phyloP scores from a whole-genome alignment of 2,888 invertebrate species.

The Leucoptera coffeella region DNA sequence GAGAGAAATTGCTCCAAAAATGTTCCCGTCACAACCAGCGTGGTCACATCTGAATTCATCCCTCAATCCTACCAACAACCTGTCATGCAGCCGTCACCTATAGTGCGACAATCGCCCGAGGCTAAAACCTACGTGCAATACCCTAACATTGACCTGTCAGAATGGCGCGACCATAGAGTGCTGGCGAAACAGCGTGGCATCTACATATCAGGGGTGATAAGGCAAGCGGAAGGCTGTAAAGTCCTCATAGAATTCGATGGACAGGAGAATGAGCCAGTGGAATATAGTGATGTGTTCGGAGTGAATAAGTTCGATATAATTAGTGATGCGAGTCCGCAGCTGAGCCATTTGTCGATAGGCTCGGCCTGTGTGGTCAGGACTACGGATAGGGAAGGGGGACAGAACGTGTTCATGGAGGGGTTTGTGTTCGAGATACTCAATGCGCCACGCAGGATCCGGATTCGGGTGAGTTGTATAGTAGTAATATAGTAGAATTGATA shows the following conservation, averaged over 20 bases:
- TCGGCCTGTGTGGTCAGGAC: slow-evolving; percentile 77
- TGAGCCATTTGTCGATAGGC: slow-evolving; percentile 72
- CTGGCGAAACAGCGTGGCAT: slow-evolving; percentile 78
- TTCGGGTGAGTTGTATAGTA: slow-evolving; percentile 23
- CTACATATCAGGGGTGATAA: slow-evolving; percentile 85
- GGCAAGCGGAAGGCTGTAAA: slow-evolving; percentile 62
- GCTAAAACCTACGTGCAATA: slow-evolving; percentile 42
- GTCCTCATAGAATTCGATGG: slow-evolving; percentile 80
- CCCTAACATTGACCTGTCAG: slow-evolving; percentile 75
- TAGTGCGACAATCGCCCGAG: slow-evolving; percentile 36
- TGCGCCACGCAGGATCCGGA: slow-evolving; percentile 39
- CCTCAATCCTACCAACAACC: slow-evolving; percentile 21
- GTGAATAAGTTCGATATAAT: slow-evolving; percentile 81
- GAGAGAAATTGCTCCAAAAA: slow-evolving; percentile 44
- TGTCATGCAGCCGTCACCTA: slow-evolving; percentile 19
- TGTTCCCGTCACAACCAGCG: slow-evolving; percentile 20
- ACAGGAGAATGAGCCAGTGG: slow-evolving; percentile 60
- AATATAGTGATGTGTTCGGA: slow-evolving; percentile 73
- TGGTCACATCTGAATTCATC: slow-evolving; percentile 7
- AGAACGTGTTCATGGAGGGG: slow-evolving; percentile 79
- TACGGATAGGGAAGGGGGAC: slow-evolving; percentile 57
- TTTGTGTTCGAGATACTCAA: slow-evolving; percentile 57
- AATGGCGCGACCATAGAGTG: slow-evolving; percentile 91
- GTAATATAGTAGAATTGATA: background rate
- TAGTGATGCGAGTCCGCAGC: slow-evolving; percentile 86